Evolutionary conservation across 2,113 vertebrate genomes (phyloP).

Genomic region (Nothobranchius furzeri): DNA sequence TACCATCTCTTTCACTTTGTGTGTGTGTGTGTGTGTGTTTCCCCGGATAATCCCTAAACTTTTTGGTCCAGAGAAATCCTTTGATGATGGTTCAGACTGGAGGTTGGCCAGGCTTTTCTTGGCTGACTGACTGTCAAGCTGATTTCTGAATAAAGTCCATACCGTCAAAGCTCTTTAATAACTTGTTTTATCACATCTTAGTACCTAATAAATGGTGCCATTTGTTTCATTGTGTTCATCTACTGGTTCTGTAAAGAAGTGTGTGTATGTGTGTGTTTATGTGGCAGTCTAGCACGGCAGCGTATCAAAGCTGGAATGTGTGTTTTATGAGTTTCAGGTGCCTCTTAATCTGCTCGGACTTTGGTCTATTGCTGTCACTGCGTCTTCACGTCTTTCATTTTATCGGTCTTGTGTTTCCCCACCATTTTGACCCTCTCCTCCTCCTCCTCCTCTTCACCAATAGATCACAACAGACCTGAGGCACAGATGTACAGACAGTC

Average conservation of each 20-base stretch:
- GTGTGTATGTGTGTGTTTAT: neutral
- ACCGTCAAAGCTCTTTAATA: slow-evolving; percentile 34
- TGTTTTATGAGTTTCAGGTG: slow-evolving; percentile 53
- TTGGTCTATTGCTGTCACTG: slow-evolving; percentile 19
- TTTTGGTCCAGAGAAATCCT: slow-evolving; percentile 52
- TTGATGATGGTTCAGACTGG: slow-evolving; percentile 61
- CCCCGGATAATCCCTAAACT: slow-evolving; percentile 54
- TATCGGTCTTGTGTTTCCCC: neutral
- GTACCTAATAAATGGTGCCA: slow-evolving; percentile 13
- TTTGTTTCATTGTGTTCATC: slow-evolving; percentile 30
- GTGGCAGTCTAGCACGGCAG: slow-evolving; percentile 9
- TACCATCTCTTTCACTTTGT: slow-evolving; percentile 31
- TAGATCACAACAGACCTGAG: slow-evolving; percentile 98
- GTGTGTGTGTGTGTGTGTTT: slow-evolving; percentile 23
- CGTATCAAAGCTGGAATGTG: slow-evolving; percentile 57
- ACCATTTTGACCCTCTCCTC: slow-evolving; percentile 4
- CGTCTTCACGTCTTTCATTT: neutral
- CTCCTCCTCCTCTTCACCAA: slow-evolving; percentile 39
- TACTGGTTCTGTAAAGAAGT: neutral
- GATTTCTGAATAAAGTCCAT: slow-evolving; percentile 43
- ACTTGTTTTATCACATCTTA: slow-evolving; percentile 14
- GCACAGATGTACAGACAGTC: slow-evolving; percentile 98
- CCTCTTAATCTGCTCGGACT: slow-evolving; percentile 49
- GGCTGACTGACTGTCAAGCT: slow-evolving; percentile 56
- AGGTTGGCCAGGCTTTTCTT: slow-evolving; percentile 60